Conservation (phyloP, 2,888 invertebrate genomes). For the Papilio elwesi region DNA sequence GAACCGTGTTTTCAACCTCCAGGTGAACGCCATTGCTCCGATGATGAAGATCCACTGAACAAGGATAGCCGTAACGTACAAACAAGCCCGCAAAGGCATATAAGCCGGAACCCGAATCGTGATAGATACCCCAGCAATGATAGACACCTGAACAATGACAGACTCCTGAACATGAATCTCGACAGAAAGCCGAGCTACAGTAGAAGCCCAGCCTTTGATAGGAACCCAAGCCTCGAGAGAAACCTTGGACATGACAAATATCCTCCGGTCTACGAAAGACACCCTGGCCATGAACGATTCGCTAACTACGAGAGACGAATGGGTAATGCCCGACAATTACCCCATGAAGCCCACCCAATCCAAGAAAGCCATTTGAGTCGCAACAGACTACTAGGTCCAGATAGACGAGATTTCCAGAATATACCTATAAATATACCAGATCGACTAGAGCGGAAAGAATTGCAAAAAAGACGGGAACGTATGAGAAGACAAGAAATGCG, state of each 20-base stretch:
- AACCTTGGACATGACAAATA: background rate
- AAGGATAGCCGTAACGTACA: background rate
- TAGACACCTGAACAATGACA: background rate
- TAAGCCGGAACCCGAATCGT: background rate
- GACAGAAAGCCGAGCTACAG: background rate
- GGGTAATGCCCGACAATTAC: background rate
- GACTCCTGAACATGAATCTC: background rate
- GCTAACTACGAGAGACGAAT: constrained; percentile 8
- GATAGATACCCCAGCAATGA: constrained; percentile 9
- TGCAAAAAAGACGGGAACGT: constrained; percentile 8
- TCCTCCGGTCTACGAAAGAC: constrained; percentile 5
- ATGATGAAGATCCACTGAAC: constrained; percentile 2
- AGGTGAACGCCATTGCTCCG: constrained; percentile 3
- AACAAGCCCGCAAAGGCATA: constrained; percentile 3
- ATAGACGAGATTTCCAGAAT: constrained; percentile 5
- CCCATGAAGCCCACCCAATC: background rate
- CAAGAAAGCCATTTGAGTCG: background rate
- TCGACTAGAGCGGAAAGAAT: constrained; percentile 8
- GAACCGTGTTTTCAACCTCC: constrained; percentile 8
- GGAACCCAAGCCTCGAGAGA: background rate
- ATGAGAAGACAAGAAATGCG: constrained; percentile 3
- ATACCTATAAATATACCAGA: background rate
- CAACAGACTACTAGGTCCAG: background rate
- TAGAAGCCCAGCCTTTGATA: background rate
- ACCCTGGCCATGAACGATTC: background rate